Base-by-base conservation (phyloP, 2,888 invertebrate genomes). In the Microctonus brassicae region DNA sequence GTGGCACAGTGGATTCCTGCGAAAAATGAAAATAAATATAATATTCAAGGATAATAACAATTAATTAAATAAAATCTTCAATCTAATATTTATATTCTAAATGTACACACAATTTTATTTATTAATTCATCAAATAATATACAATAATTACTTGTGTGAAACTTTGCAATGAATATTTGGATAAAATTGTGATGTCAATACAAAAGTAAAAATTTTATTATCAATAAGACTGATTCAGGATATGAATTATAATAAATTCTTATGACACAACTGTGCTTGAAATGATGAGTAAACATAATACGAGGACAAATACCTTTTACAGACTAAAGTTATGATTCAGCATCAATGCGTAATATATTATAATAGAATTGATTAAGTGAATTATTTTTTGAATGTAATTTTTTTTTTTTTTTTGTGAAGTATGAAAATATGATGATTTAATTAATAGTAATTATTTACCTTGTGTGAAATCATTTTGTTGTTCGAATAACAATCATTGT, bases 261-360 rank as follows among this genome's bases (percentile, higher is more conserved):
- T n/a, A 17, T 33, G 33, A n/a, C 17, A 34, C 29, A 5, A 34
- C 17, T 47, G 5, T 3, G 9, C 34, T 58, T 17, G 58, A 58
- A 58, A 58, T 6, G 33, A 58, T 58, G 58, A 58, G 34, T 58
- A 58, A 58, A 58, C 57, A n/a, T 33, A 58, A 58, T 13, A 17
- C 7, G 9, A 34, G 17, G 58, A 33, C 33, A 10, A 34, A 58
- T 34, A 33, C 9, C 24, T 7, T 17, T 9, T 5, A 34, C n/a
- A 58, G 33, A 7, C 17, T 33, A 47, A 4, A n/a, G 4, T 33
- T n/a, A 58, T 58, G 58, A 58, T 58, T 58, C 58, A 58, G 20
- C 58, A 58, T 34, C 20, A 10, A 33, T 58, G 10, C 33, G 17
- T 20, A n/a, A 58, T 33, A n/a, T 10, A 58, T 33, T 33, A 34